Evolutionary conservation across 2,888 invertebrate genomes (phyloP), one percentile per base, ranked within the genome.

Genomic region (Macrosoma leucophasiata): DNA sequence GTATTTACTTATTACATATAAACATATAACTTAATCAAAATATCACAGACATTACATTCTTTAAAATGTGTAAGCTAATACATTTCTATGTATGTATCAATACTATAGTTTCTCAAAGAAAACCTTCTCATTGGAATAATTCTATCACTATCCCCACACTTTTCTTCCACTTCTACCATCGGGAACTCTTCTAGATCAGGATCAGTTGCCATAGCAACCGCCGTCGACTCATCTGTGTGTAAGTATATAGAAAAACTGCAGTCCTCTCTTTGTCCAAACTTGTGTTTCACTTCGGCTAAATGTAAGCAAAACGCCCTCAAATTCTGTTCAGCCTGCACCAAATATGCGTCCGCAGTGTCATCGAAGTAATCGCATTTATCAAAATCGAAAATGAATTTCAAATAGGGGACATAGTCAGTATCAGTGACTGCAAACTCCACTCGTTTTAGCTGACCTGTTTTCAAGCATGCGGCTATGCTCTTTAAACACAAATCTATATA

Each of bases 251-350:
- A 73, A 58, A 91, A 91, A 44, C 86, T 87, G 29, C 79, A 61
- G 39, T 87, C 82, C 28, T 85, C 76, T 4, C 88, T 85, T 26
- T 75, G 60, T 29, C 78, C 67, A 18, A 89, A 73, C 43, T 84
- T 85, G 17, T 69, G 57, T 34, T 71, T 67, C 13, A 81, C 56
- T 34, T 84, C 75, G 1, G 87, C 70, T 25, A 91, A 52, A 49
- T 86, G 88, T 14, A 91, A 62, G 41, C 87, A 88, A 56, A 89
- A 87, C 4, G 86, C 84, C 33, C 89, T 76, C 33, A 91, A 66
- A 46, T 84, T 84, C 57, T 89, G 87, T 56, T 91, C 90, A 3
- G 85, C 69, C 50, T 88, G 84, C 9, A 89, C 62, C 44, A 89
- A 84, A 66, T 89, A 89, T 1, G 87, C 82, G 59, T 90, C 90